A percentile compares a stretch with the other conserved stretches of the same genome.
phyloP scores from a whole-genome alignment of 2,888 invertebrate genomes.

The Zelleria hepariella region DNA sequence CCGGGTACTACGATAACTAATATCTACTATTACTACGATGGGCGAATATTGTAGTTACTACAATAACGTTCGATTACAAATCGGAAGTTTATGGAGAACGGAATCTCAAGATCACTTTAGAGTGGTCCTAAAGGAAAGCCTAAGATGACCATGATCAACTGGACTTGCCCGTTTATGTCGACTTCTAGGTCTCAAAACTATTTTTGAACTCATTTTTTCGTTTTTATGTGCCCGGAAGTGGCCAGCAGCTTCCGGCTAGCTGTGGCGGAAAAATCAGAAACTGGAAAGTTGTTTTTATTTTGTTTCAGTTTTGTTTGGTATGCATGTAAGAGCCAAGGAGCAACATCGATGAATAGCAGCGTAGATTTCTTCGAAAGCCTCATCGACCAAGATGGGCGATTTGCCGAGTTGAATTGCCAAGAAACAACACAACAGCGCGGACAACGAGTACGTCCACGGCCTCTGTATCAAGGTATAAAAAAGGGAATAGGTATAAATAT shows the following conservation, averaged over 20 bases:
- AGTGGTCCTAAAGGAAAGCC: too few species aligned
- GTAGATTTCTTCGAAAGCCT: constrained; percentile 78
- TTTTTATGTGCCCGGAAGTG: not conserved
- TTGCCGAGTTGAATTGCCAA: constrained; percentile 57
- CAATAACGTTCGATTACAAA: too few species aligned
- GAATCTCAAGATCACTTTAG: too few species aligned
- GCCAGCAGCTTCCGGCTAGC: not conserved
- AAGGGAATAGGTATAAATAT: too few species aligned
- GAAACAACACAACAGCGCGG: constrained; percentile 34
- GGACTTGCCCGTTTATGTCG: too few species aligned
- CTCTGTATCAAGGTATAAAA: constrained; percentile 29
- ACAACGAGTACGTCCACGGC: constrained; percentile 26
- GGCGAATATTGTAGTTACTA: too few species aligned
- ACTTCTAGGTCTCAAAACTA: too few species aligned
- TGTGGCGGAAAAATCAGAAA: not conserved
- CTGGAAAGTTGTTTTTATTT: not conserved
- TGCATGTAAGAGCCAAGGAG: constrained; percentile 58
- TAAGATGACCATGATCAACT: too few species aligned
- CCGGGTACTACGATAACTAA: too few species aligned
- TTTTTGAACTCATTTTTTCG: not conserved
- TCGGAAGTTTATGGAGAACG: too few species aligned
- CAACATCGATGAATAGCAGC: constrained; percentile 63
- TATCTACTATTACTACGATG: too few species aligned
- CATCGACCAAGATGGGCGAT: constrained; percentile 69
- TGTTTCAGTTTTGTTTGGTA: constrained; percentile 59